Evolutionary conservation across 2,888 invertebrate genomes (phyloP).

Genomic region (Stegana nigrithorax): DNA sequence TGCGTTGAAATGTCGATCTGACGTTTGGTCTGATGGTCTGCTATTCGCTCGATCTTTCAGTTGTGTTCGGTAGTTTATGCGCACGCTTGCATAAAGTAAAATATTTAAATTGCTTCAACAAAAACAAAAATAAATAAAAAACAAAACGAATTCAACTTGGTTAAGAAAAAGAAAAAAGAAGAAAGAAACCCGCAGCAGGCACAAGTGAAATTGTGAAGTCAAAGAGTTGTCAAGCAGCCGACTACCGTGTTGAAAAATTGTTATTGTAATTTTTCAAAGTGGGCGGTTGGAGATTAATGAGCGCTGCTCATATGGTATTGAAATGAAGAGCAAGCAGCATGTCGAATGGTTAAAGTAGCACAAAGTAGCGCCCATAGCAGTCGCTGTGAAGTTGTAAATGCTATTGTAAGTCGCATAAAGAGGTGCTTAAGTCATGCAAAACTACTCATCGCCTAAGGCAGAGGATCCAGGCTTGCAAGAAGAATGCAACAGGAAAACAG

Average conservation of each 20-base stretch:
- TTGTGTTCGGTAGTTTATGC: neutral
- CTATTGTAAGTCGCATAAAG: too few relatives aligned
- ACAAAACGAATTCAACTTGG: neutral
- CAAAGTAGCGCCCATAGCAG: too few relatives aligned
- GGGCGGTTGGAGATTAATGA: too few relatives aligned
- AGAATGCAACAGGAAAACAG: too few relatives aligned
- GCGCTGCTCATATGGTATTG: too few relatives aligned
- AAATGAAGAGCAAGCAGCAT: too few relatives aligned
- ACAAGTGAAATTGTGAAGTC: neutral
- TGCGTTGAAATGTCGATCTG: slow-evolving; percentile 52
- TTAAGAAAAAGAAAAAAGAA: neutral
- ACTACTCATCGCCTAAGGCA: too few relatives aligned
- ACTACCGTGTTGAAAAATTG: slow-evolving; percentile 5
- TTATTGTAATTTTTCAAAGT: slow-evolving; percentile 3
- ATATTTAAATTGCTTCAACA: slow-evolving; percentile 9
- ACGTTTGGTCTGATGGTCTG: slow-evolving; percentile 33
- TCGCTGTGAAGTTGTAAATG: too few relatives aligned
- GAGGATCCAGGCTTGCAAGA: too few relatives aligned
- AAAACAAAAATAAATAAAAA: neutral
- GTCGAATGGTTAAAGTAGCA: too few relatives aligned
- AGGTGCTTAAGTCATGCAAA: too few relatives aligned
- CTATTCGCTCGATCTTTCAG: neutral
- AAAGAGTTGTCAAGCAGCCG: slow-evolving; percentile 10
- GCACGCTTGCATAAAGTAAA: neutral
- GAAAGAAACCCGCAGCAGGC: too few relatives aligned